A percentile compares a stretch with the other conserved stretches of the same genome.
These are phyloP conservation scores for Macrotrachela quadricornifera DNA, from an alignment of 1,140 invertebrate species.

Conservation along the genomic window DNA sequence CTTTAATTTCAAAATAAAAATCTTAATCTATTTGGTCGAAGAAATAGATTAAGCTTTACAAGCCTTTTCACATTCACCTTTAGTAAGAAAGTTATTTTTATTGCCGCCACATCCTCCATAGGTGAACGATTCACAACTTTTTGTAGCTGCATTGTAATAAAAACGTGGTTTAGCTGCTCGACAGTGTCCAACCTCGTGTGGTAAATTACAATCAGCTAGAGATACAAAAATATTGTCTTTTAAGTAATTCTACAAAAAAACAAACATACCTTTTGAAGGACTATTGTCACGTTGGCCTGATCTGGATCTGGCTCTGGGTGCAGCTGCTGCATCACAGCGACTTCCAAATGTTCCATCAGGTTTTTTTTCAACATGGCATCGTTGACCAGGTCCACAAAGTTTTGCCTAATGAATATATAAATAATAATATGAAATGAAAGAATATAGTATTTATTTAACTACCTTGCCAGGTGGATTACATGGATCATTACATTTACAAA, in stretches of 20 bases:
- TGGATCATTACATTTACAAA: slow-evolving; percentile 40
- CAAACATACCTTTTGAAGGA: no score
- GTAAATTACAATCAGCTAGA: not conserved
- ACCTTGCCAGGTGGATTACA: slow-evolving; percentile 58
- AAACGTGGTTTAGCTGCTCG: slow-evolving; percentile 12
- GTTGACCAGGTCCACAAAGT: not conserved
- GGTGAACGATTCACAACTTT: slow-evolving; percentile 20
- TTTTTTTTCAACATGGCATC: not conserved
- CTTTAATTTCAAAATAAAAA: no score
- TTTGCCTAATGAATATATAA: not conserved
- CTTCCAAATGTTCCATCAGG: not conserved
- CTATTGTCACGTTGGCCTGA: no score
- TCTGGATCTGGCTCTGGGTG: not conserved
- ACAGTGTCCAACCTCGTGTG: slow-evolving; percentile 8
- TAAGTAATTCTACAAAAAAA: no score
- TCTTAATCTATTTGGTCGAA: no score
- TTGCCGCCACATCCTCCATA: slow-evolving; percentile 15
- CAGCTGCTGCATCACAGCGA: not conserved
- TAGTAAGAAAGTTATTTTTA: slow-evolving; percentile 43
- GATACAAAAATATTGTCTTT: no score
- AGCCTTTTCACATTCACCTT: slow-evolving; percentile 53
- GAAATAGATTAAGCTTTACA: slow-evolving; percentile 2
- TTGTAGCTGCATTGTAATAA: slow-evolving; percentile 14
- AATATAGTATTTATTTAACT: slow-evolving; percentile 34
- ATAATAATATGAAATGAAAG: slow-evolving; percentile 4